Evolutionary conservation across 2,888 invertebrate species (phyloP).

Genomic region (Pyralis farinalis): DNA sequence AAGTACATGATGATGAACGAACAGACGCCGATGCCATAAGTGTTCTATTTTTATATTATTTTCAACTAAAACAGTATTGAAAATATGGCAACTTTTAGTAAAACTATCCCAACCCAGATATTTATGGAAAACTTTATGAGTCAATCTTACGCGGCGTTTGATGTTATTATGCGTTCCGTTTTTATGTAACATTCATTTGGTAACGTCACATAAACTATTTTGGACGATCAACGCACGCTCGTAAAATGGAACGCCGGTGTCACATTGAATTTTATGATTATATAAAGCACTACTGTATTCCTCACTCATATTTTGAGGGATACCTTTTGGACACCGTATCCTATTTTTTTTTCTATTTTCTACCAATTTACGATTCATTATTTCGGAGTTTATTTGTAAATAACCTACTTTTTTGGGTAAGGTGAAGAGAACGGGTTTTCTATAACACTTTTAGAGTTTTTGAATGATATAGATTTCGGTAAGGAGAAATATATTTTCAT

Average conservation of each 20-base stretch:
- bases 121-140: constrained; percentile 62
- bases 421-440: background rate
- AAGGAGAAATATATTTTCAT: too few species aligned
- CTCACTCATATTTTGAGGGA: constrained; percentile 7
- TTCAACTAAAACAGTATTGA: too few species aligned
- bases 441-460: too few species aligned
- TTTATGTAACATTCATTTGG: constrained; percentile 60
- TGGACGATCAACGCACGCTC: constrained; percentile 50
- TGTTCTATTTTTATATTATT: too few species aligned
- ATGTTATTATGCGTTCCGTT: constrained; percentile 68
- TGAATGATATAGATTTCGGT: too few species aligned
- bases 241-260: constrained; percentile 66
- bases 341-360: constrained; percentile 20
- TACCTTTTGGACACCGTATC: constrained; percentile 13
- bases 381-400: too few species aligned
- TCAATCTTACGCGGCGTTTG: constrained; percentile 62
- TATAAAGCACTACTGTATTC: constrained; percentile 24
- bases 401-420: too few species aligned
- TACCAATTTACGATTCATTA: constrained; percentile 17
- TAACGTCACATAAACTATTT: constrained; percentile 67
- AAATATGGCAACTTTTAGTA: background rate
- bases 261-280: constrained; percentile 65
- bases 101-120: constrained; percentile 27
- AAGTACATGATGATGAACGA: too few species aligned
- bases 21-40: too few species aligned